Evolutionary conservation across 2,797 vertebrate species (phyloP), one percentile per base, ranked within the genome.

Genomic region (Acipenser transmontanus): DNA sequence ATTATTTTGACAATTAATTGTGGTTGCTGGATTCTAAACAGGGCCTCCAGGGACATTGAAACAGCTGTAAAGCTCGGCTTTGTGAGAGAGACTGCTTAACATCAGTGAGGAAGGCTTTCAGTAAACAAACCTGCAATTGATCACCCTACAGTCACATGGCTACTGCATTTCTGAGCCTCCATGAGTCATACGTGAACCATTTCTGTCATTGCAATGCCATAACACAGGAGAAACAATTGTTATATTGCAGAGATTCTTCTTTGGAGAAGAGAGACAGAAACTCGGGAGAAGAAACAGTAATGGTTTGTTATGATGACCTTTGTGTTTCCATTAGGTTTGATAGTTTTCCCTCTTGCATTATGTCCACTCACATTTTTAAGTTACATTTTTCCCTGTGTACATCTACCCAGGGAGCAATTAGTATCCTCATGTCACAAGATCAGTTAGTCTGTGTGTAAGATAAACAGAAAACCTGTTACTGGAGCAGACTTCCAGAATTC

Each of bases 301-400:
- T 93, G 91, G 91, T 94, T 96, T 97, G 94, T 95, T 95, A 95
- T 93, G 85, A 86, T 93, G 94, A 95, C 93, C 91, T 94, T 88
- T 91, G 91, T 88, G 89, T 93, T 94, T 95, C 92, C 93, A 94
- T 96, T 93, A 94, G 91, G 89, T 88, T 91, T 87, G 85, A 89
- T 86, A 80, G 85, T 85, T 88, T 87, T 82, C 76, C 78, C 70
- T 76, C 79, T 62, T 77, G 78, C 75, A 59, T 63, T 73, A 76
- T 88, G 87, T 87, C 90, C 72, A 74, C 84, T 81, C 83, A 83
- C 88, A 89, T 90, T 87, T 82, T 85, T 87, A 86, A 78, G 82
- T 81, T 86, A 76, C 80, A 82, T 94, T 88, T 92, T 93, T 88
- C 84, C 89, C 80, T 91, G 89, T 93, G 91, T 92, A 84, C 88